These are phyloP conservation scores for Pituophis catenifer DNA, from an alignment of 2,113 vertebrate genomes.

Conservation along the genomic window DNA sequence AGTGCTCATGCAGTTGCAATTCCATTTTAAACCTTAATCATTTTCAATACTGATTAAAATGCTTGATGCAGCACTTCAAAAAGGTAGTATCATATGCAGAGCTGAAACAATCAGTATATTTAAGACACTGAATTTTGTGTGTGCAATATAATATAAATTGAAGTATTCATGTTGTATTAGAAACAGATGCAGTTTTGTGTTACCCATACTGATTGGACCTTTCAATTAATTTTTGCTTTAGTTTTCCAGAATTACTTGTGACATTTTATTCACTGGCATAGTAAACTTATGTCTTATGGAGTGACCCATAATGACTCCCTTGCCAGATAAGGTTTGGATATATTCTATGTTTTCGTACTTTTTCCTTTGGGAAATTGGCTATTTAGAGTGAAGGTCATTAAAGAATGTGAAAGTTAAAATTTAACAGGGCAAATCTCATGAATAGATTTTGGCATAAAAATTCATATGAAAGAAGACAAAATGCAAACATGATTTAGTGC, in stretches of 20 bases:
- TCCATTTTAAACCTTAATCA: neutral
- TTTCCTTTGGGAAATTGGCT: neutral
- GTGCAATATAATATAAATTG: conserved; percentile 50
- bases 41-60: conserved; percentile 32
- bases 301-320: conserved; percentile 50
- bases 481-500: conserved; percentile 1
- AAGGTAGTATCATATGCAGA: neutral
- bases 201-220: conserved; percentile 42
- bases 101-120: neutral
- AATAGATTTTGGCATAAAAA: neutral
- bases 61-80: neutral
- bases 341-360: conserved; percentile 28
- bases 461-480: neutral
- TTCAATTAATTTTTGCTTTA: conserved; percentile 57
- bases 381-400: conserved; percentile 25
- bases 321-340: conserved; percentile 58
- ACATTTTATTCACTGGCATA: conserved; percentile 55
- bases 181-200: conserved; percentile 55
- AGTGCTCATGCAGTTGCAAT: neutral
- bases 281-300: conserved; percentile 52
- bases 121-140: conserved; percentile 19
- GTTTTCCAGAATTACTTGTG: conserved; percentile 55
- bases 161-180: conserved; percentile 41
- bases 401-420: conserved; percentile 54
- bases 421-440: conserved; percentile 14